A percentile compares a stretch with the other conserved stretches of the same genome.
These are phyloP conservation scores for Callionymus lyra DNA, from an alignment of 2,113 vertebrate species.

Conservation along the genomic window DNA sequence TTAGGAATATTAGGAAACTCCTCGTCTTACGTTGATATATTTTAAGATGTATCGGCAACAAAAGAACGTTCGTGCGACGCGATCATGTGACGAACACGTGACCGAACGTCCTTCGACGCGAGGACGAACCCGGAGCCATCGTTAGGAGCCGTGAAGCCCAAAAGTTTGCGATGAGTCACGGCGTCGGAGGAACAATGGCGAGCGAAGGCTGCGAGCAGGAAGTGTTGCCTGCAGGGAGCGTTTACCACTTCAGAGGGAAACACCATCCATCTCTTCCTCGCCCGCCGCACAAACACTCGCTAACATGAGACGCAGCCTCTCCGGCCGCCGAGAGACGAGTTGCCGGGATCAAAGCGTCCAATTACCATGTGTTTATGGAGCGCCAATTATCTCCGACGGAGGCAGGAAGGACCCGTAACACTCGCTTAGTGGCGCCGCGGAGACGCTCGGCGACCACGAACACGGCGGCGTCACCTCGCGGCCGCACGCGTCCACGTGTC, in stretches of 20 bases:
- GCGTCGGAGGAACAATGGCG: conserved; percentile 43
- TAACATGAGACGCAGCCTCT: conserved; percentile 50
- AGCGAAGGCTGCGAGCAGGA: conserved; percentile 50
- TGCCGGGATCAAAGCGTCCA: conserved; percentile 62
- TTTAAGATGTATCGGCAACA: no score
- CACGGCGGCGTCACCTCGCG: not conserved
- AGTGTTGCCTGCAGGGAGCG: conserved; percentile 53
- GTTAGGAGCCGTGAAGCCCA: not conserved
- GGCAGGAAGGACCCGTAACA: conserved; percentile 50
- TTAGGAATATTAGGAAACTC: no score
- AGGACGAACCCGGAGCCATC: no score
- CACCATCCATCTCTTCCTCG: conserved; percentile 22
- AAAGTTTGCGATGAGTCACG: conserved; percentile 47
- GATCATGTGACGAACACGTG: no score
- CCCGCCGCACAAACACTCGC: conserved; percentile 38
- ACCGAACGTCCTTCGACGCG: no score
- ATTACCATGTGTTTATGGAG: conserved; percentile 63
- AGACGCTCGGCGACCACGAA: not conserved
- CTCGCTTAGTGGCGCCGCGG: conserved; percentile 9
- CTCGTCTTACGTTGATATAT: no score
- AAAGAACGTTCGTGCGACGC: no score
- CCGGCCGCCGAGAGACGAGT: conserved; percentile 51
- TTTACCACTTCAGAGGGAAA: conserved; percentile 60
- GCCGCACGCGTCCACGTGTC: not conserved
- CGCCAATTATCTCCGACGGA: conserved; percentile 61